Evolutionary conservation across 2,888 invertebrate genomes (phyloP).

Genomic region (Lycaena phlaeas): DNA sequence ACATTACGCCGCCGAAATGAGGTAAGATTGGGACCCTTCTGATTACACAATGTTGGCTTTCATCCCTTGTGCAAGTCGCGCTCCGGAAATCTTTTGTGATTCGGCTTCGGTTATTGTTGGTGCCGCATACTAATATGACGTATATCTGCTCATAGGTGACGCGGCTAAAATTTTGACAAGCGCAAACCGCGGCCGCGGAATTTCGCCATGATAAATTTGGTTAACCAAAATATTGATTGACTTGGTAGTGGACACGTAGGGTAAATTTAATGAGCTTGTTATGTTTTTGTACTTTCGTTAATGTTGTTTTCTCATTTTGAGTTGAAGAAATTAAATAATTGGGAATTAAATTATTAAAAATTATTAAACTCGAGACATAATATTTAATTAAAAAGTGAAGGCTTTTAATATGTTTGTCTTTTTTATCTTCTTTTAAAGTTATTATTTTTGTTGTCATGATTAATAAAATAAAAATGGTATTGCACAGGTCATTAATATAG

Average conservation of each 20-base stretch:
- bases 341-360: too few relatives aligned
- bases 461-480: too few relatives aligned
- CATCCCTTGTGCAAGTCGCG: constrained; percentile 70
- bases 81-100: constrained; percentile 73
- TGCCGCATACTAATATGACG: constrained; percentile 63
- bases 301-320: too few relatives aligned
- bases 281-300: neutral
- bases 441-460: too few relatives aligned
- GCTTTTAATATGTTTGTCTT: too few relatives aligned
- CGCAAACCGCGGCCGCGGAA: constrained; percentile 29
- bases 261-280: constrained; percentile 9
- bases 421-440: too few relatives aligned
- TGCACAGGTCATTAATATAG: too few relatives aligned
- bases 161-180: constrained; percentile 49
- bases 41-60: constrained; percentile 72
- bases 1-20: constrained; percentile 44
- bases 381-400: too few relatives aligned
- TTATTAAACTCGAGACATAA: too few relatives aligned
- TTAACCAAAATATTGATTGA: constrained; percentile 17
- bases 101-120: constrained; percentile 68
- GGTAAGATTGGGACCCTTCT: constrained; percentile 70
- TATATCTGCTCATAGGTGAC: constrained; percentile 35
- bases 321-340: too few relatives aligned
- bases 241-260: constrained; percentile 10
- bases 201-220: constrained; percentile 24